Evolutionary conservation across 2,797 vertebrate genomes (phyloP), one percentile per base, ranked within the genome.

Genomic region (Alcedo atthis): DNA sequence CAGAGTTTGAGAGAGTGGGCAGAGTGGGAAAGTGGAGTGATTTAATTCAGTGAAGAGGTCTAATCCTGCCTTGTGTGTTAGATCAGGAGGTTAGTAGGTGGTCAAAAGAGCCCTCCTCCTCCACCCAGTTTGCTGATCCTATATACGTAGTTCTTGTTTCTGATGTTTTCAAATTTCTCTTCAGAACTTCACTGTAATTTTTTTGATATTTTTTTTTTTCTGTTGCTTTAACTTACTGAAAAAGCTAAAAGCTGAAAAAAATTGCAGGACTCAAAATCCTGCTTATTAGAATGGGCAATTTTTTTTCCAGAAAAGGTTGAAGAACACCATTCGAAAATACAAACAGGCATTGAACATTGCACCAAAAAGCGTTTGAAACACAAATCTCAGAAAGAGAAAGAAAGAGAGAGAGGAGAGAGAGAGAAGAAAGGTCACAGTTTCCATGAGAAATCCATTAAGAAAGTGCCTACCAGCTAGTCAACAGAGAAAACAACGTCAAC

Each of bases 331-430:
- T 96, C 93, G 87, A 96, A 97, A 97, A 95, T 97, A 96, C 97
- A 97, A 97, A 98, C 96, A 97, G 97, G 95, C 97, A 40, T 96
- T 93, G 94, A 95, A 97, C 96, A 95, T 96, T 95, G 94, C 97
- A 97, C 96, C 90, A 93, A 96, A 97, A 94, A 97, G 96, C 97
- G 95, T 96, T 93, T 96, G 91, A 95, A 96, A 97, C 95, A 97
- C 96, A 93, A 89, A 96, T 85, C 93, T 94, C 86, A 89, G 87
- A 96, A 74, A 96, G 92, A 76, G 25, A 59, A 24, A 81, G 57
- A 87, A 84, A 82, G 18, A 80, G 8, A 83, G 28, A 89, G 10
- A 33, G 58, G 78, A 8, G 21, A 83, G 21, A 53, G 26, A 91
- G 49, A 93, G 74, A 91, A 95, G 78, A 95, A 96, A 97, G 68